phyloP scores from a whole-genome alignment of 2,888 invertebrate genomes.

The Ganaspis brasiliensis region DNA sequence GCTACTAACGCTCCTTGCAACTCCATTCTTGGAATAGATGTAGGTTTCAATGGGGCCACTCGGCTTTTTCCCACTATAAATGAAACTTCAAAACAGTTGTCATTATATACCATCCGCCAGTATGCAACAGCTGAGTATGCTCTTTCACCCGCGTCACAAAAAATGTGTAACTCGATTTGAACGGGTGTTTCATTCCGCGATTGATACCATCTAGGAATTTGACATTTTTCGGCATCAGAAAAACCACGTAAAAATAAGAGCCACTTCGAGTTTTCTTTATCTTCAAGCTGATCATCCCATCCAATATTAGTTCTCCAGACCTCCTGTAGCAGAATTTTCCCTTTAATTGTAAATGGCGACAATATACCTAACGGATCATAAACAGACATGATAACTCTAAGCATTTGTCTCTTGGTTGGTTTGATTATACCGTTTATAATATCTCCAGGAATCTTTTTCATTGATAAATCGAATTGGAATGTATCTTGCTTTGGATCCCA shows the following conservation, averaged over 20 bases:
- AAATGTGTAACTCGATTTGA: conserved; percentile 60
- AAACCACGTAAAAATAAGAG: conserved; percentile 59
- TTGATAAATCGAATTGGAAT: conserved; percentile 9
- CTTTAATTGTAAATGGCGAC: conserved; percentile 58
- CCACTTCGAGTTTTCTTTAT: conserved; percentile 55
- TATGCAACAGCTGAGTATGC: conserved; percentile 62
- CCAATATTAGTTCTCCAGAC: conserved; percentile 62
- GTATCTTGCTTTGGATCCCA: conserved; percentile 1
- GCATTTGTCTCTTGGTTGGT: conserved; percentile 58
- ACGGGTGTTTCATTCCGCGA: conserved; percentile 11
- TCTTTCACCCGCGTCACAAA: conserved; percentile 65
- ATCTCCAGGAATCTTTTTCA: conserved; percentile 2
- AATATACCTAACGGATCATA: conserved; percentile 71
- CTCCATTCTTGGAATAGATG: conserved; percentile 55
- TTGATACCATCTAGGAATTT: conserved; percentile 44
- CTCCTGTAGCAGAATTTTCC: conserved; percentile 66
- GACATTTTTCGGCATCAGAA: conserved; percentile 48
- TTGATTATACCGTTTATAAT: conserved; percentile 15
- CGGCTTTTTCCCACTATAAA: conserved; percentile 45
- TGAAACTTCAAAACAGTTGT: neutral
- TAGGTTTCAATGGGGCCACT: conserved; percentile 48
- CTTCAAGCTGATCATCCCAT: conserved; percentile 59
- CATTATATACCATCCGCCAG: conserved; percentile 23
- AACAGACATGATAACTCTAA: conserved; percentile 65
- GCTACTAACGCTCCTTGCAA: conserved; percentile 57